phyloP scores from a whole-genome alignment of 1,140 invertebrate species.

The Panagrolaimus sp. region DNA sequence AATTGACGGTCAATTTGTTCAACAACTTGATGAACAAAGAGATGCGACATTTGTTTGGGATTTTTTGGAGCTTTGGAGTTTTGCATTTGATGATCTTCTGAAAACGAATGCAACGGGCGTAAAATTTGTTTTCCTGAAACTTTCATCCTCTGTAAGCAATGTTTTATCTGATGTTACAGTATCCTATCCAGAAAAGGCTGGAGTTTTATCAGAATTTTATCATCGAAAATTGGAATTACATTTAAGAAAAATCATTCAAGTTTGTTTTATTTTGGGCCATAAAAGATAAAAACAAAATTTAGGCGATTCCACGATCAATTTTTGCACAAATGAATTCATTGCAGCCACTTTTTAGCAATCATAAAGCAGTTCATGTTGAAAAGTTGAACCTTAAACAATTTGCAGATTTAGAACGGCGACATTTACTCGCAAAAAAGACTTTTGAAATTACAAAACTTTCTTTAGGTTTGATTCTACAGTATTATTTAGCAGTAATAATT shows the following conservation, averaged over 20 bases:
- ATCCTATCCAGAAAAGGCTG: constrained; percentile 14
- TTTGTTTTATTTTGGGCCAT: constrained; percentile 14
- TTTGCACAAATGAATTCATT: constrained; percentile 42
- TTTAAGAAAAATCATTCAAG: constrained; percentile 38
- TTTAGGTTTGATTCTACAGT: constrained; percentile 19
- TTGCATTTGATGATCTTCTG: constrained; percentile 31
- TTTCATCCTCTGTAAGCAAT: constrained; percentile 30
- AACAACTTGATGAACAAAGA: not conserved
- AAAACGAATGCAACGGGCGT: constrained; percentile 38
- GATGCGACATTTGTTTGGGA: constrained; percentile 6
- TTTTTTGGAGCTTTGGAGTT: not conserved
- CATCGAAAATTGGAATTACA: constrained; percentile 36
- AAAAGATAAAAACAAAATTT: constrained; percentile 18
- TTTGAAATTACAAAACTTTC: constrained; percentile 47
- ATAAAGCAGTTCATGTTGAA: constrained; percentile 31
- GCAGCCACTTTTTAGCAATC: constrained; percentile 35
- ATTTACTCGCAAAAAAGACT: constrained; percentile 39
- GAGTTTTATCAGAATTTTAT: constrained; percentile 33
- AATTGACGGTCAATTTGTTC: not conserved
- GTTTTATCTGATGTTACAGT: constrained; percentile 21
- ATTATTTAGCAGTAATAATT: not conserved
- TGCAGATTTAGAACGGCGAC: constrained; percentile 35
- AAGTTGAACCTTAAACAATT: constrained; percentile 34
- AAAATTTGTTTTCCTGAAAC: constrained; percentile 43
- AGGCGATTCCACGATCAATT: constrained; percentile 43